These are phyloP conservation scores for Caenorhabditis tropicalis DNA, from an alignment of 1,140 invertebrate genomes.

Conservation along the genomic window DNA sequence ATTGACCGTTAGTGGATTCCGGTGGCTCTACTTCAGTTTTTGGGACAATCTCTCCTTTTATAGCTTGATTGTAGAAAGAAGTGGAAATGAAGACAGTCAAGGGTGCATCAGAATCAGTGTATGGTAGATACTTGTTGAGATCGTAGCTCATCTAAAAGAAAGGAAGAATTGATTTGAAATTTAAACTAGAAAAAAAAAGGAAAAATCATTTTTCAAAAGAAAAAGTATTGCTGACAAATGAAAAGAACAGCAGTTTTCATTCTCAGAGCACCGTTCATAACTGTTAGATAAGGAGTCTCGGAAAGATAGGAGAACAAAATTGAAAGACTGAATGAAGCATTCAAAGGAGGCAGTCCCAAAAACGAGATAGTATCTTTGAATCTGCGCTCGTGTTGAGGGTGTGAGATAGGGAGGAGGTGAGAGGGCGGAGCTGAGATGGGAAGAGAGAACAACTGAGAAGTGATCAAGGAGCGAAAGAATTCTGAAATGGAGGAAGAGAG, in stretches of 20 bases:
- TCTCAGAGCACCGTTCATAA: neutral
- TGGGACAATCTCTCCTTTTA: neutral
- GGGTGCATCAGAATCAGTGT: neutral
- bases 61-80: neutral
- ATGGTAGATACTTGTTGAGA: neutral
- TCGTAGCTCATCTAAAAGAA: constrained; percentile 22
- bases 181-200: neutral
- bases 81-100: neutral
- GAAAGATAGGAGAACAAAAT: neutral
- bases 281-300: neutral
- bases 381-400: neutral
- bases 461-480: neutral
- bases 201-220: no score
- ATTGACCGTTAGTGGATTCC: neutral
- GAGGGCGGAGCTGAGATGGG: constrained; percentile 5
- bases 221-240: neutral
- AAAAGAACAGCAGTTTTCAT: neutral
- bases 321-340: neutral
- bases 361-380: neutral
- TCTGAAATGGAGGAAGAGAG: neutral
- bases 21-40: neutral
- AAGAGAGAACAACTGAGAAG: neutral
- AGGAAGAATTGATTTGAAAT: neutral
- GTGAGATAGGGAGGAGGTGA: neutral
- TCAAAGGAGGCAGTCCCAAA: neutral